phyloP scores from a whole-genome alignment of 1,140 invertebrate genomes.

The Eubasilissa regina region DNA sequence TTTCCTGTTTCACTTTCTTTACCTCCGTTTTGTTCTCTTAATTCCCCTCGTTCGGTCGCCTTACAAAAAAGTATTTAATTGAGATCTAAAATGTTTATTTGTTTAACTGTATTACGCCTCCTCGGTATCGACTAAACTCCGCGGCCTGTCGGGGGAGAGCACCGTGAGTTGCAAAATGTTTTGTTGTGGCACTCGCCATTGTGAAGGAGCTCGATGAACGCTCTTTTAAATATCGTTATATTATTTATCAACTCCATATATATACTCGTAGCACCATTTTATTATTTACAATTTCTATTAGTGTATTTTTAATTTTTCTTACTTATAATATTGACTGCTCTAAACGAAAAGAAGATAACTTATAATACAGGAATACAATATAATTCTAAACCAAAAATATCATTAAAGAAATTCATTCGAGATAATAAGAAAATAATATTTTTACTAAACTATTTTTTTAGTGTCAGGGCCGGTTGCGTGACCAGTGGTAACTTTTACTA shows the following conservation, averaged over 20 bases:
- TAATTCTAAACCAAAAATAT: not conserved
- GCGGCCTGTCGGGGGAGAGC: not conserved
- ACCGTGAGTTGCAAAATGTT: conserved; percentile 8
- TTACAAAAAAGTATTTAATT: not conserved
- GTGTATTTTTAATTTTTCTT: not conserved
- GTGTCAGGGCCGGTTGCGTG: too few relatives aligned
- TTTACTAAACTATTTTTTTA: too few relatives aligned
- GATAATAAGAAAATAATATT: too few relatives aligned
- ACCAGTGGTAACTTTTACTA: too few relatives aligned
- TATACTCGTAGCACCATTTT: not conserved
- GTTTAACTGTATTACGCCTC: not conserved
- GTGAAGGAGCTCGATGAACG: not conserved
- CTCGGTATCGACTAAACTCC: not conserved
- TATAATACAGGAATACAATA: not conserved
- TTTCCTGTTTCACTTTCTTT: too few relatives aligned
- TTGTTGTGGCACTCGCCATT: not conserved
- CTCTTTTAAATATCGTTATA: not conserved
- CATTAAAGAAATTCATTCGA: too few relatives aligned
- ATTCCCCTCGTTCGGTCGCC: not conserved
- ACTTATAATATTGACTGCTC: not conserved
- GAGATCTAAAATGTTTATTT: not conserved
- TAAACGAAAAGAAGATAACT: not conserved
- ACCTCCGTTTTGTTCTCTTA: too few relatives aligned
- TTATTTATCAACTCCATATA: not conserved
- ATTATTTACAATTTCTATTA: not conserved